These are phyloP conservation scores for Mongoloraphidia duomilia DNA, from an alignment of 2,888 invertebrate genomes.

Conservation along the genomic window DNA sequence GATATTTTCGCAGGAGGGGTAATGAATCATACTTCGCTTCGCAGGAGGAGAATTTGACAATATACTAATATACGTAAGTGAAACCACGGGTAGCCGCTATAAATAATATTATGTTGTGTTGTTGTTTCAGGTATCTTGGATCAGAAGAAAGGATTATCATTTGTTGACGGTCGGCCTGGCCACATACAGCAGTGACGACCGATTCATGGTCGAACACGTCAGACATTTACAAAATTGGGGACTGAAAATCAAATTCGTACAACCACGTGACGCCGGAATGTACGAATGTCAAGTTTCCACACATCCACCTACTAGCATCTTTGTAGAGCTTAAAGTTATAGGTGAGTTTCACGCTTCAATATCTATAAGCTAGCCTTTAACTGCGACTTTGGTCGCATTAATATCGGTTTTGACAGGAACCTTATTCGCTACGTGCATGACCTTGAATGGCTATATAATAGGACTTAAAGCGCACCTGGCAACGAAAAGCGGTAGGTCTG, in stretches of 20 bases:
- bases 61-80: no score
- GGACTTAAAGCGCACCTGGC: no score
- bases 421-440: no score
- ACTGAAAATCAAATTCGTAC: constrained; percentile 53
- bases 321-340: constrained; percentile 58
- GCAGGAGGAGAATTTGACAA: no score
- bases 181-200: constrained; percentile 52
- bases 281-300: constrained; percentile 75
- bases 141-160: constrained; percentile 51
- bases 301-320: constrained; percentile 61
- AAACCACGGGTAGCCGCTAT: no score
- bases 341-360: constrained; percentile 35
- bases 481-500: no score
- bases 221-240: constrained; percentile 49
- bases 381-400: no score
- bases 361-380: not conserved
- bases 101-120: not conserved
- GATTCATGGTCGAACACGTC: constrained; percentile 48
- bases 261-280: constrained; percentile 52
- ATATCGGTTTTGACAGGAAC: no score
- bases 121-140: constrained; percentile 49
- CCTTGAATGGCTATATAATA: no score
- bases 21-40: no score
- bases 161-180: constrained; percentile 51
- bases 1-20: no score